Base-by-base conservation (phyloP, 1,140 invertebrate genomes). In the Anastrepha ludens region DNA sequence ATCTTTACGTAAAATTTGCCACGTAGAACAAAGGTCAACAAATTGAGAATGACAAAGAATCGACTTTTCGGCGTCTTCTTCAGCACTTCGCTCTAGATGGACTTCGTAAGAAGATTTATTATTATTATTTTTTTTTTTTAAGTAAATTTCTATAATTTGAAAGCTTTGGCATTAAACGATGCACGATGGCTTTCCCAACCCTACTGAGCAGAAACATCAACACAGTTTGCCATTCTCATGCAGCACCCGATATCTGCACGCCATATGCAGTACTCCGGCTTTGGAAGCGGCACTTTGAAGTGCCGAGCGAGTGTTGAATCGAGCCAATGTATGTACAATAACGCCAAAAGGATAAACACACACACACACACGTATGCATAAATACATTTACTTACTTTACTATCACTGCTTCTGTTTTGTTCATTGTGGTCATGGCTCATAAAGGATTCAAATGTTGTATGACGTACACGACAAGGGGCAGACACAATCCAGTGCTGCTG, bases 371-470 rank as follows among this genome's bases (percentile, higher is more conserved):
- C 55, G n/a, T 67, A 67, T 29, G 8, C 74, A 8, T 29, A 0
- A 29, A 29, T 55, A 55, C 47, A 9, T 6, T 55, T 55, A 81
- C 20, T 81, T 20, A 55, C 74, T 8, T 11, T 81, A 55, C 39
- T 29, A 58, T 86, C 86, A 58, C 39, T 15, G 67, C 13, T 39
- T 86, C 8, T 88, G 29, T 60, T 44, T 87, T 85, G 88, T 78
- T 85, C 74, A 88, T 59, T 85, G 86, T 87, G 86, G 91, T 89
- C 89, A 91, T 90, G 91, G 91, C 90, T 91, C 91, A 91, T 91
- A 91, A 91, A 91, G 90, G 91, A 91, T 91, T 91, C 91, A 91
- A 91, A 91, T 65, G 86, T 67, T 86, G 59, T 86, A 65, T 50
- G 60, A 65, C 86, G 6, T 4, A 55, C 41, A 81, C 47, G 47